A percentile compares a stretch with the other conserved stretches of the same genome.
phyloP scores from a whole-genome alignment of 2,113 vertebrate species.

The Pseudolaguvia tuberculata region DNA sequence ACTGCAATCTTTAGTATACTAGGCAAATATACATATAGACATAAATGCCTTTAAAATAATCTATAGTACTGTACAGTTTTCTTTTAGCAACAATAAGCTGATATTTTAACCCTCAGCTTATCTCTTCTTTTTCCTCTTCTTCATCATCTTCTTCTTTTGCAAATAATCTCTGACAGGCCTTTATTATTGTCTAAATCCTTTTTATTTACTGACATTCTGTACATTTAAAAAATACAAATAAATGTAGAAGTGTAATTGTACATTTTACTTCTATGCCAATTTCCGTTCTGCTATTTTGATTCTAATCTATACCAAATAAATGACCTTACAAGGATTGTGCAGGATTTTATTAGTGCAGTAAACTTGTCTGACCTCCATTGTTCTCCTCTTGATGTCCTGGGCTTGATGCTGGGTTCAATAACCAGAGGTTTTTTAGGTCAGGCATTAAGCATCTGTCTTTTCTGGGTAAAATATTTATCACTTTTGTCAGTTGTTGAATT shows the following conservation, averaged over 20 bases:
- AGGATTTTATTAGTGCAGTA: slow-evolving; percentile 5
- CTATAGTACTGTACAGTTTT: neutral
- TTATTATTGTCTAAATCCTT: neutral
- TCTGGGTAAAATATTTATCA: slow-evolving; percentile 12
- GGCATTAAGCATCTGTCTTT: slow-evolving; percentile 6
- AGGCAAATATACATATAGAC: neutral
- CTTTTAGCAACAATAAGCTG: too few relatives aligned
- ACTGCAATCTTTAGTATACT: neutral
- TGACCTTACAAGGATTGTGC: neutral
- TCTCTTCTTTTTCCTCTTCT: too few relatives aligned
- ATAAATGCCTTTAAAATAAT: neutral
- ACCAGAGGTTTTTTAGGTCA: neutral
- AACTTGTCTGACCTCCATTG: neutral
- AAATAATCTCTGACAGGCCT: neutral
- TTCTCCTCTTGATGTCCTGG: neutral
- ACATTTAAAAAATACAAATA: too few relatives aligned
- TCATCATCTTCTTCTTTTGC: neutral
- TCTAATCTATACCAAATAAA: neutral
- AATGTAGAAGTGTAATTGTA: neutral
- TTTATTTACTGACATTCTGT: too few relatives aligned
- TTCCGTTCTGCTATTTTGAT: neutral
- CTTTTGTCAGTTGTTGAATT: slow-evolving; percentile 7
- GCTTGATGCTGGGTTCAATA: neutral
- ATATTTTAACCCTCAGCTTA: neutral
- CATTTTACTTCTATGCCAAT: neutral